A percentile compares a stretch with the other conserved stretches of the same genome.
Evolutionary conservation across 2,113 vertebrate species (phyloP).

Genomic region (Polypterus senegalus): DNA sequence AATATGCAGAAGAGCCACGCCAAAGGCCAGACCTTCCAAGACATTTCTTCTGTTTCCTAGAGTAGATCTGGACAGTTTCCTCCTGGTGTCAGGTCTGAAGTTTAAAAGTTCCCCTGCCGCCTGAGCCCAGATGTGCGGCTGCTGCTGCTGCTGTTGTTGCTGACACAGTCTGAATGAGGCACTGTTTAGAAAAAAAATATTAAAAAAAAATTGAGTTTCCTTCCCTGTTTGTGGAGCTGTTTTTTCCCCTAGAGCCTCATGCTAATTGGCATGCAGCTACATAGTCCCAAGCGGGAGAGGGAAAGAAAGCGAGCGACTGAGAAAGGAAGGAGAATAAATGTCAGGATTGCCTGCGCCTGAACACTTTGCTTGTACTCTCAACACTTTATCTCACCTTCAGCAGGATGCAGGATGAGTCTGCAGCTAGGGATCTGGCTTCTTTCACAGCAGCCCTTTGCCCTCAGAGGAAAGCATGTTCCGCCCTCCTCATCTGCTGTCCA

Average conservation of each 20-base stretch:
- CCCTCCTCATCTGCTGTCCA: constrained; percentile 4
- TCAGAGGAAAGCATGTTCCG: constrained; percentile 22
- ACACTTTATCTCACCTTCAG: constrained; percentile 6
- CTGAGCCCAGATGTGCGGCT: constrained; percentile 29
- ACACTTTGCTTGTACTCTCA: constrained; percentile 3
- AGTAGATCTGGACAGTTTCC: too few species aligned
- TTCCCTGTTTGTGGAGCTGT: constrained; percentile 23
- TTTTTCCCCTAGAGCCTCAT: constrained; percentile 32
- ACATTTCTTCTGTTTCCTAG: too few species aligned
- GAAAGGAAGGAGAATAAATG: constrained; percentile 9
- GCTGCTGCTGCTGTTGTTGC: constrained; percentile 18
- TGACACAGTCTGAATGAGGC: constrained; percentile 4
- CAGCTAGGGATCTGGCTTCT: constrained; percentile 19
- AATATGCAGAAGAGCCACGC: too few species aligned
- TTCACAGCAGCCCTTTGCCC: constrained; percentile 35
- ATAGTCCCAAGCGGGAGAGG: constrained; percentile 25
- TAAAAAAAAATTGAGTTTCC: constrained; percentile 40
- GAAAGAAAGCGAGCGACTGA: constrained; percentile 17
- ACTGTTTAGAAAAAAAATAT: too few species aligned
- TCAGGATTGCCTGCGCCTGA: not conserved
- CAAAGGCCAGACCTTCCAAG: too few species aligned
- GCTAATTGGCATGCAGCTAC: constrained; percentile 53
- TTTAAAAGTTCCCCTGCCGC: too few species aligned
- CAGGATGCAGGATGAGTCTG: constrained; percentile 15
- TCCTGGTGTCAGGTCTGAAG: too few species aligned